These are phyloP conservation scores for Choristoneura rosaceana DNA, from an alignment of 2,888 invertebrate genomes.

Conservation along the genomic window DNA sequence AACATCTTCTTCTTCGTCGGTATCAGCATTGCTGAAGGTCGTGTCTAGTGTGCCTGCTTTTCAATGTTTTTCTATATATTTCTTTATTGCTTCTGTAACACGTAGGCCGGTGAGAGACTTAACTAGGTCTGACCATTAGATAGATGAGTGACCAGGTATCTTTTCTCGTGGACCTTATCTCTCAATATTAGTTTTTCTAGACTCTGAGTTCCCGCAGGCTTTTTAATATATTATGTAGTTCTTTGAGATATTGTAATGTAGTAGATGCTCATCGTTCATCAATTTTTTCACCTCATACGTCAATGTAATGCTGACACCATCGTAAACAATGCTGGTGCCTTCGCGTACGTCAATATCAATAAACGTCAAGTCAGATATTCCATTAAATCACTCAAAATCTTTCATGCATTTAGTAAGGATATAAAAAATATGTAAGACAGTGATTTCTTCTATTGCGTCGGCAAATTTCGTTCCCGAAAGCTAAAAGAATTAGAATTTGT, in stretches of 20 bases:
- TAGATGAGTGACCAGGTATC: no score
- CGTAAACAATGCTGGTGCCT: constrained; percentile 8
- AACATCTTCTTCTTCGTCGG: no score
- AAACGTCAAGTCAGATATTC: constrained; percentile 25
- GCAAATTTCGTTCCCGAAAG: background rate
- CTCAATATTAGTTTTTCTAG: no score
- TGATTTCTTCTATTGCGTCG: background rate
- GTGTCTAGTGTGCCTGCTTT: no score
- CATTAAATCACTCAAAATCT: constrained; percentile 6
- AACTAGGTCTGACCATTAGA: no score
- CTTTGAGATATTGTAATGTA: background rate
- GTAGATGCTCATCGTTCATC: constrained; percentile 3
- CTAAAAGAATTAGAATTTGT: background rate
- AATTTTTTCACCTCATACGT: constrained; percentile 18
- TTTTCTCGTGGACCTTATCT: no score
- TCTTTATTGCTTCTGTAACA: no score
- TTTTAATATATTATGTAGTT: background rate
- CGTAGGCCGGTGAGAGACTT: no score
- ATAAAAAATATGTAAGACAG: background rate
- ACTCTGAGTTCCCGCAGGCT: no score
- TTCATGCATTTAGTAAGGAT: background rate
- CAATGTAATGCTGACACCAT: constrained; percentile 2
- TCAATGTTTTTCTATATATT: no score
- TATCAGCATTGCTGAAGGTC: no score
- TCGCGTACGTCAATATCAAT: constrained; percentile 18